These are phyloP conservation scores for Syngnathus acus DNA, from an alignment of 2,797 vertebrate species.

Conservation along the genomic window DNA sequence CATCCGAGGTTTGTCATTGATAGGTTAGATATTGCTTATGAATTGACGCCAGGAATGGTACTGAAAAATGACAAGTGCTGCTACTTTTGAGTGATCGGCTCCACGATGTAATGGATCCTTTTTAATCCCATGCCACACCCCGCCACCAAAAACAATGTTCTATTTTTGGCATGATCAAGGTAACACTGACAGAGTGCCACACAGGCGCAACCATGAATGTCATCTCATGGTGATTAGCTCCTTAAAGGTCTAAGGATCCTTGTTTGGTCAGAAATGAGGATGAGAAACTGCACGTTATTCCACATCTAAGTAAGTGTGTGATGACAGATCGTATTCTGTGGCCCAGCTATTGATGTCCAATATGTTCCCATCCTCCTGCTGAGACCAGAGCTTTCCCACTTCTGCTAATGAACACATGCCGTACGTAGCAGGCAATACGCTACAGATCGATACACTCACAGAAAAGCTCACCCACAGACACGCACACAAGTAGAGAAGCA, in stretches of 20 bases:
- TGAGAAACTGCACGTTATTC: too few species aligned
- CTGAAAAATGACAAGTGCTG: background rate
- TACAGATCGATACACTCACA: conserved; percentile 50
- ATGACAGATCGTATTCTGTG: background rate
- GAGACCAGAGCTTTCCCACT: conserved; percentile 36
- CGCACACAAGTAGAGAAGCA: conserved; percentile 10
- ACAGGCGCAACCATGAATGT: background rate
- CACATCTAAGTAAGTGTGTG: background rate
- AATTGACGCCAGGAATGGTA: background rate
- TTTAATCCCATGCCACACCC: background rate
- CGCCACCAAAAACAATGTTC: background rate
- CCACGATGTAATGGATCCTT: background rate
- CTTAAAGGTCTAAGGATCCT: background rate
- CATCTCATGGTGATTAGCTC: background rate
- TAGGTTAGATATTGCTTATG: background rate
- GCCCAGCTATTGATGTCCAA: conserved; percentile 29
- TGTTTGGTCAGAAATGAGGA: background rate
- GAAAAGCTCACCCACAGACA: conserved; percentile 39
- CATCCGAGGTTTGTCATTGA: background rate
- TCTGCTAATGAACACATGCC: conserved; percentile 50
- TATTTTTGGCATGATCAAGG: background rate
- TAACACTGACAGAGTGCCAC: background rate
- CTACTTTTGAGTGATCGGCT: background rate
- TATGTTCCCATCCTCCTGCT: conserved; percentile 25
- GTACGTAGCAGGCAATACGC: conserved; percentile 36